Evolutionary conservation across 1,140 invertebrate species (phyloP).

Genomic region (Drosophila carrolli): DNA sequence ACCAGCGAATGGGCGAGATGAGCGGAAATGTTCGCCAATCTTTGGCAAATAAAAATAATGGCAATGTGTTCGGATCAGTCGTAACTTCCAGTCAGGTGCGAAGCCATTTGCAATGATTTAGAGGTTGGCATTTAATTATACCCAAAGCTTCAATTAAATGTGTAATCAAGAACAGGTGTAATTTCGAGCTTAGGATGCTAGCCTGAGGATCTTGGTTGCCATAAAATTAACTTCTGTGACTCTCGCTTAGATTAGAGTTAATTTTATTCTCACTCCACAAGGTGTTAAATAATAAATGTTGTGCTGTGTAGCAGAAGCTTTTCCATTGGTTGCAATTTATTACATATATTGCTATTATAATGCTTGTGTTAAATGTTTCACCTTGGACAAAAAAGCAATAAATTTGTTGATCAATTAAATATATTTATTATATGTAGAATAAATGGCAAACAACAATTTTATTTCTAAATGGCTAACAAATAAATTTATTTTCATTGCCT

Average conservation of each 20-base stretch:
- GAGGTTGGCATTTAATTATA: slow-evolving; percentile 25
- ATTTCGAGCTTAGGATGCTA: not conserved
- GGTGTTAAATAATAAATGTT: not conserved
- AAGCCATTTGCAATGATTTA: slow-evolving; percentile 35
- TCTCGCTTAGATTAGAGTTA: slow-evolving; percentile 8
- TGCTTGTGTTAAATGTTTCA: not conserved
- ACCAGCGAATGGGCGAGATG: not conserved
- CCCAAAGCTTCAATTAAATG: slow-evolving; percentile 5
- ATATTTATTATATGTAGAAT: too few relatives aligned
- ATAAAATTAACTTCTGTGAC: slow-evolving; percentile 20
- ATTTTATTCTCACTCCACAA: not conserved
- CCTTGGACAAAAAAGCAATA: too few relatives aligned
- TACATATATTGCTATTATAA: not conserved
- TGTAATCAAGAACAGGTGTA: slow-evolving; percentile 25
- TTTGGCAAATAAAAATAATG: slow-evolving; percentile 28
- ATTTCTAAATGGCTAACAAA: too few relatives aligned
- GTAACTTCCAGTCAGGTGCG: slow-evolving; percentile 14
- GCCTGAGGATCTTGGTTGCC: not conserved
- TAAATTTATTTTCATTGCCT: too few relatives aligned
- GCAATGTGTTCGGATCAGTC: slow-evolving; percentile 19
- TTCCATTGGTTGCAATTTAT: too few relatives aligned
- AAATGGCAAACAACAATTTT: too few relatives aligned
- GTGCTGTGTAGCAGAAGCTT: too few relatives aligned
- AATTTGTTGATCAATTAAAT: too few relatives aligned
- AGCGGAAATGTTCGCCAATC: slow-evolving; percentile 57